Evolutionary conservation across 1,140 invertebrate species (phyloP).

Genomic region (Caenorhabditis remanei): DNA sequence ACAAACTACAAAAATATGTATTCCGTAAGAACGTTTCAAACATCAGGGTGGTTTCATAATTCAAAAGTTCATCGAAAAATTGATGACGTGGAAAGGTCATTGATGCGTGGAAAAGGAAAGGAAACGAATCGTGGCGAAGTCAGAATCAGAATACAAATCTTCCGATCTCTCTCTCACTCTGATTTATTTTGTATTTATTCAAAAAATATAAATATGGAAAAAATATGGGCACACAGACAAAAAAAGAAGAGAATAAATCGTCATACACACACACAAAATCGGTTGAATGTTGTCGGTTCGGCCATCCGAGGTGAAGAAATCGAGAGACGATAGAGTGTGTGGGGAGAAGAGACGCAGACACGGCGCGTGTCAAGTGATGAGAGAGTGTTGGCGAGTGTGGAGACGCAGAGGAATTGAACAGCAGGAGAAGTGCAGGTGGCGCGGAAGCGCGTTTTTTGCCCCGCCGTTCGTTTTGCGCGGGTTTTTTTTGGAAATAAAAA

Average conservation of each 20-base stretch:
- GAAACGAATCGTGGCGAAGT: too few relatives aligned
- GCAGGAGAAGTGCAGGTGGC: neutral
- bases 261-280: too few relatives aligned
- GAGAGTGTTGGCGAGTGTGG: neutral
- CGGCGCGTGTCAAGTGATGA: conserved; percentile 29
- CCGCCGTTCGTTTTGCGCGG: neutral
- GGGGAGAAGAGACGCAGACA: conserved; percentile 1
- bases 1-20: too few relatives aligned
- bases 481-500: too few relatives aligned
- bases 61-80: neutral
- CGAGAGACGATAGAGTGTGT: neutral
- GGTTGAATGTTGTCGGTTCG: neutral
- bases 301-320: neutral
- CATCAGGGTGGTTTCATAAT: neutral
- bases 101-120: neutral
- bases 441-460: neutral
- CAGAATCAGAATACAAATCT: too few relatives aligned
- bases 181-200: too few relatives aligned
- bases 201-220: neutral
- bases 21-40: neutral
- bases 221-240: neutral
- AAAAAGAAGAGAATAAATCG: too few relatives aligned
- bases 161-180: neutral
- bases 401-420: neutral
- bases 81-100: conserved; percentile 30